A percentile compares a stretch with the other conserved stretches of the same genome.
Evolutionary conservation across 37 sponge, comb jelly and placozoan species (phyloP).

Genomic region (Beroe forskalii): DNA sequence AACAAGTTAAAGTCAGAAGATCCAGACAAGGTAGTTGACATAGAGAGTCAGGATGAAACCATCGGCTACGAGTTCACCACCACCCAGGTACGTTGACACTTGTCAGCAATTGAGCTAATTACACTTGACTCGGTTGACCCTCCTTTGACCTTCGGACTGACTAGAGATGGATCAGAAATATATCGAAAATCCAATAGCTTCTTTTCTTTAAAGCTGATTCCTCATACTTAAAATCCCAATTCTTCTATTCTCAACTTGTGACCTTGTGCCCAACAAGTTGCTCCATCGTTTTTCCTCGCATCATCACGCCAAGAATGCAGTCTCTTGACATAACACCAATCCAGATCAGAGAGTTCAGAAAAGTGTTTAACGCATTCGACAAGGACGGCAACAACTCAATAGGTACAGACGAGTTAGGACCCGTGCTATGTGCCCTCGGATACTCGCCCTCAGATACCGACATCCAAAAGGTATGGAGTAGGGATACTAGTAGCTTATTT

Average conservation of each 20-base stretch:
- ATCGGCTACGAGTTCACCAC: conserved; percentile 30
- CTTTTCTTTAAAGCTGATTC: too few relatives aligned
- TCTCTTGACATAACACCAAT: not conserved
- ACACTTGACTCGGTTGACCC: too few relatives aligned
- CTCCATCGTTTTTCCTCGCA: too few relatives aligned
- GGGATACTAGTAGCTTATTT: not conserved
- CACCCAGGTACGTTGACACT: conserved; percentile 25
- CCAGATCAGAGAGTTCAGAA: conserved; percentile 40
- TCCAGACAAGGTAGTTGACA: conserved; percentile 45
- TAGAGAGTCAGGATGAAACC: conserved; percentile 29
- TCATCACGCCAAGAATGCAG: too few relatives aligned
- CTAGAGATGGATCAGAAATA: too few relatives aligned
- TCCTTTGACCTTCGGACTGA: too few relatives aligned
- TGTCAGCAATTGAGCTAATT: too few relatives aligned
- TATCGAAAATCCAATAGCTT: too few relatives aligned
- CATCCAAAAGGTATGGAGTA: not conserved
- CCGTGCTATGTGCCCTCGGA: not conserved
- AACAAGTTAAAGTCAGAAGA: conserved; percentile 64
- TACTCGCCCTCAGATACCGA: conserved; percentile 16
- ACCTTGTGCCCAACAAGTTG: too few relatives aligned
- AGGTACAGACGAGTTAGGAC: conserved; percentile 31
- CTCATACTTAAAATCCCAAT: too few relatives aligned
- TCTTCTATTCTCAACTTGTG: too few relatives aligned
- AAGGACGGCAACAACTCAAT: conserved; percentile 35
- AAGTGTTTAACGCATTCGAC: conserved; percentile 45